Evolutionary conservation across 2,113 vertebrate species (phyloP), one percentile per base, ranked within the genome.

Genomic region (Epinephelus lanceolatus): DNA sequence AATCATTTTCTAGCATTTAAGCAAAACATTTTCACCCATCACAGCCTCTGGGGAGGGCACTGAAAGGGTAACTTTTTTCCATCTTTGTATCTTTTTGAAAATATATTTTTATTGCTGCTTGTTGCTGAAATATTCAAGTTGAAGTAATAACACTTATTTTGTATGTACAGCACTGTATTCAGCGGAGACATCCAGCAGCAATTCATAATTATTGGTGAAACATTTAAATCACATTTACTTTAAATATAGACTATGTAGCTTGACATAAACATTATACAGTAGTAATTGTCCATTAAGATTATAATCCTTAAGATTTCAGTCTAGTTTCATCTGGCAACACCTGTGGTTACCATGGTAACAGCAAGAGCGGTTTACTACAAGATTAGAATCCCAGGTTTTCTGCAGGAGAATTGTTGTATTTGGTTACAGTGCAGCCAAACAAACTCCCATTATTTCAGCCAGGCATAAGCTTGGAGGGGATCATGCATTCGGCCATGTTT

Each of bases 1-100:
- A 25, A 23, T 53, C 2, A 57, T 71, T 59, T 77, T 73, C 37
- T 27, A 12, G 61, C 47, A 42, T 80, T 63, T 72, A 62, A 63
- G 60, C 15, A 52, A 45, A 23, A 42, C 14, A 15, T 47, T 84
- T 68, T 63, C 47, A 63, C n/a, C 25, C 21, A 9, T 76, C n/a
- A 6, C 49, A 42, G 27, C 45, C 17, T 66, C 6, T 45, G 25
- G 21, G 8, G 27, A 69, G 65, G 17, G 0, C 21, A 63, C 14
- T 56, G 6, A 53, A 55, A 56, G 4, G 17, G 55, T 47, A 7
- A 23, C 37, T 40, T 11, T 25, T 33, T 27, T 67, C 51, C n/a
- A 3, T 69, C 23, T 69, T 2, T 63, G 5, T 37, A 17, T 56
- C 9, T 33, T 0, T 19, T 25, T 27, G 27, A 47, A 47, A 12